Evolutionary conservation across 1,140 invertebrate species (phyloP).

Genomic region (Leptinotarsa texana): DNA sequence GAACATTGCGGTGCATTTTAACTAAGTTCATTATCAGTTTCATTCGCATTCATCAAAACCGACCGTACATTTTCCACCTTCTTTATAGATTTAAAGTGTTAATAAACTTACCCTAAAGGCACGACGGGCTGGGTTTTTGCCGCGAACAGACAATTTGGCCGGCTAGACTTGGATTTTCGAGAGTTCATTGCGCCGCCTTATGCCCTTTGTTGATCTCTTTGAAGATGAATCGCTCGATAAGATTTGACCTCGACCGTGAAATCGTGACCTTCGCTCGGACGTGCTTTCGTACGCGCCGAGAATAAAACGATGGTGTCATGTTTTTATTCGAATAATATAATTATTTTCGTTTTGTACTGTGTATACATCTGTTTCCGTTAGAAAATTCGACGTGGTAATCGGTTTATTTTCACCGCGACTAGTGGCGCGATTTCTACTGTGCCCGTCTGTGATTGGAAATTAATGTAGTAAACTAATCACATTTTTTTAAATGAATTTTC

Average conservation of each 20-base stretch:
- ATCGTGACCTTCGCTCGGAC: constrained; percentile 21
- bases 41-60: no score
- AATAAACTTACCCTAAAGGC: not conserved
- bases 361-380: not conserved
- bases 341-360: not conserved
- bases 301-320: constrained; percentile 2
- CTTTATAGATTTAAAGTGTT: no score
- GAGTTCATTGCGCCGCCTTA: not conserved
- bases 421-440: no score
- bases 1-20: no score
- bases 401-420: not conserved
- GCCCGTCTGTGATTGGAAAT: no score
- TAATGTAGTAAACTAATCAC: no score
- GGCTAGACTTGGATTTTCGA: not conserved
- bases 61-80: no score
- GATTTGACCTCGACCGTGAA: constrained; percentile 32
- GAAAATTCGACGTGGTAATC: not conserved
- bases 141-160: not conserved
- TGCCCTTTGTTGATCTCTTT: not conserved
- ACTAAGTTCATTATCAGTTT: no score
- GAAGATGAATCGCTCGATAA: constrained; percentile 20
- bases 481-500: no score
- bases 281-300: not conserved
- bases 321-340: not conserved
- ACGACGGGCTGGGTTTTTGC: not conserved